Percentiles rank a stretch among this genome's conserved stretches.
Evolutionary conservation across 1,140 invertebrate genomes (phyloP).

Genomic region (Rhyzopertha dominica): DNA sequence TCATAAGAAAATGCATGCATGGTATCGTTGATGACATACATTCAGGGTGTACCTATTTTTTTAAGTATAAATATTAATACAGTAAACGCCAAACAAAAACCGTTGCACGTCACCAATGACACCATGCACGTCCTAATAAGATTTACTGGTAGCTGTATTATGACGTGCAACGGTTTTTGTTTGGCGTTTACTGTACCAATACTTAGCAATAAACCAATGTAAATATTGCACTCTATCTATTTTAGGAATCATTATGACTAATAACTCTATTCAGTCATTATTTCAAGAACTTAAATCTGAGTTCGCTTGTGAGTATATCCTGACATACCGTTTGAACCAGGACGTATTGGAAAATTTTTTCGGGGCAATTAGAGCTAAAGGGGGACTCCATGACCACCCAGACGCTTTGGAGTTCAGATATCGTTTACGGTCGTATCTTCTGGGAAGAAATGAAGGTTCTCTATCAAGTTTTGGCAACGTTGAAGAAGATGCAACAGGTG

Average conservation of each 20-base stretch:
- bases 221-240: too few species aligned
- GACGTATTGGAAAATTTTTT: slow-evolving; percentile 40
- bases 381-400: slow-evolving; percentile 28
- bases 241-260: slow-evolving; percentile 22
- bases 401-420: slow-evolving; percentile 30
- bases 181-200: too few species aligned
- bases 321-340: slow-evolving; percentile 35
- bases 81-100: too few species aligned
- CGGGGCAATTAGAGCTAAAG: slow-evolving; percentile 29
- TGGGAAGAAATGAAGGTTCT: slow-evolving; percentile 27
- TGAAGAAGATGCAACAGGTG: slow-evolving; percentile 9
- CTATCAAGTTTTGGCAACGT: slow-evolving; percentile 15
- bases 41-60: too few species aligned
- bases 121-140: too few species aligned
- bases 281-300: slow-evolving; percentile 27
- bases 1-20: too few species aligned
- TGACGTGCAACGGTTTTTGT: too few species aligned
- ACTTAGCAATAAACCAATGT: too few species aligned
- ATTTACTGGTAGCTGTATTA: too few species aligned
- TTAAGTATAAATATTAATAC: too few species aligned
- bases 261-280: slow-evolving; percentile 17
- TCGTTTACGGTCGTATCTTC: slow-evolving; percentile 23
- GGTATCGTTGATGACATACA: too few species aligned
- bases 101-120: too few species aligned
- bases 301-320: slow-evolving; percentile 26